Percentiles rank a stretch among this genome's conserved stretches.
These are phyloP conservation scores for Pediacus dermestoides DNA, from an alignment of 2,888 invertebrate species.

Conservation along the genomic window DNA sequence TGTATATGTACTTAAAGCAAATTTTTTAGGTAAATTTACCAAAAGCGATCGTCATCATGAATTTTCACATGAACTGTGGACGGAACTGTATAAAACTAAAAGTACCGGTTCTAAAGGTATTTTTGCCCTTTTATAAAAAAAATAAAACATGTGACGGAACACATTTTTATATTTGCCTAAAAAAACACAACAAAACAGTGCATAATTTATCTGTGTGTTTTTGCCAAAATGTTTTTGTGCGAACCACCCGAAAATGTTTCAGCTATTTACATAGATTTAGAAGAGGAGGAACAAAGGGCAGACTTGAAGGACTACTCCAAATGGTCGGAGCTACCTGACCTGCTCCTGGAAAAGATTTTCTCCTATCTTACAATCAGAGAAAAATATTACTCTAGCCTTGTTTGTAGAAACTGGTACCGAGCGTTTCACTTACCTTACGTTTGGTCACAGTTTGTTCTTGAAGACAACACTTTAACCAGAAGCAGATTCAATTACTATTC, in stretches of 20 bases:
- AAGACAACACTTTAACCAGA: conserved; percentile 70
- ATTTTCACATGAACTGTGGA: conserved; percentile 44
- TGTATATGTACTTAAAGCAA: too few relatives aligned
- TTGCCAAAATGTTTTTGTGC: conserved; percentile 15
- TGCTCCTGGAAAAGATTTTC: conserved; percentile 71
- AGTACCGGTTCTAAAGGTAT: conserved; percentile 36
- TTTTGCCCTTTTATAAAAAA: conserved; percentile 8
- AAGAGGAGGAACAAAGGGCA: conserved; percentile 47
- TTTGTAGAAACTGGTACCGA: conserved; percentile 62
- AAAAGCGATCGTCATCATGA: conserved; percentile 42
- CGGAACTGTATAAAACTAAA: conserved; percentile 39
- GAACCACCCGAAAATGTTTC: conserved; percentile 22
- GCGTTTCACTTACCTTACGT: conserved; percentile 70
- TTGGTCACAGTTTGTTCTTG: conserved; percentile 72
- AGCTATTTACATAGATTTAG: conserved; percentile 44
- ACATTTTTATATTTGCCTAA: conserved; percentile 14
- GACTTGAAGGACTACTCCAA: conserved; percentile 50
- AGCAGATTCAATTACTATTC: conserved; percentile 76
- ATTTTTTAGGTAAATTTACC: conserved; percentile 11
- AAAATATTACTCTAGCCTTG: conserved; percentile 71
- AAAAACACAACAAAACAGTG: not conserved
- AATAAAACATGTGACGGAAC: conserved; percentile 19
- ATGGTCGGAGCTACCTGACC: conserved; percentile 69
- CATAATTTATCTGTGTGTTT: conserved; percentile 4
- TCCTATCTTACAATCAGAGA: conserved; percentile 63